Evolutionary conservation across 2,113 vertebrate species (phyloP).

Genomic region (Stegostoma tigrinum): DNA sequence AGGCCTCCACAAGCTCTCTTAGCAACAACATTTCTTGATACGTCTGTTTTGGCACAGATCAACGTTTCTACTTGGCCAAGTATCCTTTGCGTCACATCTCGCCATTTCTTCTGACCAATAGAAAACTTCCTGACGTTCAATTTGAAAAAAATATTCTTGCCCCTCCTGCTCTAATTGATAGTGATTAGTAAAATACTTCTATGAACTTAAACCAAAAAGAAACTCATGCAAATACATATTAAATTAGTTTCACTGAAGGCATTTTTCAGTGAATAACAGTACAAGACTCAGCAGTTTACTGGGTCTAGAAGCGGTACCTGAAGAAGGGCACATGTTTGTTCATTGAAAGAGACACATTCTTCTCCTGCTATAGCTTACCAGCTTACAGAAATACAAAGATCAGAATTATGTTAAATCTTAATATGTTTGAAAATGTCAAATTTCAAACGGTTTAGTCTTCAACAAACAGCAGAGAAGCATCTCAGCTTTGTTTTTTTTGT

Average conservation of each 20-base stretch:
- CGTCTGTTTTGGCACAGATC: slow-evolving; percentile 58
- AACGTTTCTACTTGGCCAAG: slow-evolving; percentile 64
- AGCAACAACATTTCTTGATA: slow-evolving; percentile 55
- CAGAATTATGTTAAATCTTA: slow-evolving; percentile 5
- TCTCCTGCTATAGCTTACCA: slow-evolving; percentile 21
- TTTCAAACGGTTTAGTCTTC: not conserved
- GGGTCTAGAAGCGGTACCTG: not conserved
- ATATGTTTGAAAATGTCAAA: not conserved
- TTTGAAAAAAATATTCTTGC: slow-evolving; percentile 8
- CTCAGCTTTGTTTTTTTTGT: not conserved
- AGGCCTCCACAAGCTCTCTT: slow-evolving; percentile 57
- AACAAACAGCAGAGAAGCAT: not conserved
- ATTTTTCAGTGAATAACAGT: not conserved
- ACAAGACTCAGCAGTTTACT: not conserved
- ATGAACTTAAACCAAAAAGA: not conserved
- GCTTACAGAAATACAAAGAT: slow-evolving; percentile 25
- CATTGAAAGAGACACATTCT: slow-evolving; percentile 35
- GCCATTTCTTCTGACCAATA: slow-evolving; percentile 81
- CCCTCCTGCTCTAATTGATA: slow-evolving; percentile 12
- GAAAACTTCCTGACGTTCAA: slow-evolving; percentile 53
- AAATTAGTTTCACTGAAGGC: not conserved
- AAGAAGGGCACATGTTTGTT: not conserved
- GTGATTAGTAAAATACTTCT: slow-evolving; percentile 30
- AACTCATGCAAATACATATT: not conserved
- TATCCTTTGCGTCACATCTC: slow-evolving; percentile 88